Base-by-base conservation (phyloP, 2,888 invertebrate genomes). In the Shargacucullia verbasci region DNA sequence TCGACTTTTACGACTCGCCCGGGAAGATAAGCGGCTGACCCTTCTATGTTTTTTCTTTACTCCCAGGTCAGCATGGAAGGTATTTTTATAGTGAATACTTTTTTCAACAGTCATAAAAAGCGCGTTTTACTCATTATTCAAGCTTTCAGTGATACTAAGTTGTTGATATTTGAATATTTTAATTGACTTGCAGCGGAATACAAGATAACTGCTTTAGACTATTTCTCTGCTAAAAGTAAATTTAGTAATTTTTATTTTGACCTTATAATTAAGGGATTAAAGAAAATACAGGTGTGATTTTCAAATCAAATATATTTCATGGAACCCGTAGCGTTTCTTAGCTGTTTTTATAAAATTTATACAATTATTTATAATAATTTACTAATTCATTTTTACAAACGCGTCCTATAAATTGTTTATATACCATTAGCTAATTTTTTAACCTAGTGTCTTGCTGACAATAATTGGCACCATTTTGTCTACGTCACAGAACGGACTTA, bases 281-380 rank as follows among this genome's bases (percentile, higher is more conserved):
- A 71, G 63, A 82, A 87, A 86, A 84, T 73, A 58, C 83, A 64
- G 49, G 33, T 47, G 49, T 78, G 79, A 83, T 88, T 91, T 91
- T 91, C 80, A 85, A 89, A 89, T 91, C 88, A 88, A 88, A 88
- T 93, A 92, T 94, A 92, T 92, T 93, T 92, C 88, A 86, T 88
- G 86, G 91, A 92, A 94, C 93, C 93, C 94, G 93, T 94, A 94
- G 94, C 92, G 92, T 93, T 93, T 94, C 92, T 92, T 91, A 91
- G 91, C 88, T 90, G 90, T 84, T 88, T 89, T 88, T 90, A 91
- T 88, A 90, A 89, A 90, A 88, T 89, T 85, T 89, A 88, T 87
- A 90, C 87, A 90, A 89, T 88, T 87, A 85, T 81, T 80, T 81
- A 75, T 73, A 76, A 76, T 76, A 76, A 76, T 73, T 76, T 76